Evolutionary conservation across 2,113 vertebrate genomes (phyloP), one percentile per base, ranked within the genome.

Genomic region (Macquaria australasica): DNA sequence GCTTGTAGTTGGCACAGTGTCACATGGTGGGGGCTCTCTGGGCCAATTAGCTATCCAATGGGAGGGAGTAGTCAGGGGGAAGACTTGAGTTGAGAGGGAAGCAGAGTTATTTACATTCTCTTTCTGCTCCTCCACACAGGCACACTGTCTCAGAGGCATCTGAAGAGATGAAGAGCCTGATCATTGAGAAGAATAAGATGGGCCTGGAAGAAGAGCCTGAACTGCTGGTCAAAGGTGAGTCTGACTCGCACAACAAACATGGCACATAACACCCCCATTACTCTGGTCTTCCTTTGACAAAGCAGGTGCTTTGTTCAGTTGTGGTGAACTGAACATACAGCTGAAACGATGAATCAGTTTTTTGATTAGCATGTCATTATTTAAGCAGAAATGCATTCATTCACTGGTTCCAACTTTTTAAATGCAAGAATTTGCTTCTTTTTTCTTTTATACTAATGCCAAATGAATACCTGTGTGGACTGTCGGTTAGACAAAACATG

Each of bases 131-230:
- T 85, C 78, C 75, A 75, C 83, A 18, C 90, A 95, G 94, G 72
- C 93, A 94, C 90, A 83, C 97, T 80, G 94, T 95, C 48, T 93
- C 97, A 56, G 96, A 96, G 10, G 95, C 94, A 0, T 92, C 96
- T 0, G 98, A 98, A 62, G 98, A 99, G 95, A 98, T 97, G 83
- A 95, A 96, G 93, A 98, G 95, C 89, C 97, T 98, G 91, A 98
- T 98, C 4, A 93, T 95, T 7, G 97, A 98, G 84, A 97, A 97
- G 92, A 96, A 91, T 34, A 97, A 96, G 4, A 95, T 89, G 87
- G 94, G 92, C 0, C 74, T 95, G 45, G 97, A 97, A 87, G 97
- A 97, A 28, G 97, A 98, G 12, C 90, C 96, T 0, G 97, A 98
- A 0, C 88, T 96, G 58, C 93, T 98, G 0, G 96, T 99, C 73